phyloP scores from a whole-genome alignment of 2,888 invertebrate genomes.

The Erebia palarica region DNA sequence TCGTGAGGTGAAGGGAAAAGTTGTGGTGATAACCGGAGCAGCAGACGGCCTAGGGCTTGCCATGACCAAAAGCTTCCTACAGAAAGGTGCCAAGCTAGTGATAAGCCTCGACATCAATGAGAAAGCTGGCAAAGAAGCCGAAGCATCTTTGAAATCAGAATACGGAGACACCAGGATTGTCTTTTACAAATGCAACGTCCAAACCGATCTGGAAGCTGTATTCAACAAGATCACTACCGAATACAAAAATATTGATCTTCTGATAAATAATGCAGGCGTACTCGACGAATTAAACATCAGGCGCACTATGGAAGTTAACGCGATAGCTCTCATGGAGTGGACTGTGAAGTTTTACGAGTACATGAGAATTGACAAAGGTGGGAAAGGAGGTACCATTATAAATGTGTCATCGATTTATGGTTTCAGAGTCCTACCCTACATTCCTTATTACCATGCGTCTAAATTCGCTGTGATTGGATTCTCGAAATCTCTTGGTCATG shows the following conservation, averaged over 20 bases:
- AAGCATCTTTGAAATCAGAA: constrained; percentile 48
- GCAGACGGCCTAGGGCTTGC: constrained; percentile 41
- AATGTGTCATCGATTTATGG: constrained; percentile 84
- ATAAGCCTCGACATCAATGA: constrained; percentile 42
- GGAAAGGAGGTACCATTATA: constrained; percentile 82
- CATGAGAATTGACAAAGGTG: constrained; percentile 77
- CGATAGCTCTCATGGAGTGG: constrained; percentile 53
- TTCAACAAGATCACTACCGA: constrained; percentile 49
- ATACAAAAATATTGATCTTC: constrained; percentile 58
- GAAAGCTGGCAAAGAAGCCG: constrained; percentile 33
- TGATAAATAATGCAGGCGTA: constrained; percentile 66
- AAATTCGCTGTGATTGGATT: constrained; percentile 78
- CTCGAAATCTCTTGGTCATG: constrained; percentile 63
- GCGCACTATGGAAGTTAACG: constrained; percentile 54
- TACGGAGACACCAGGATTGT: constrained; percentile 64
- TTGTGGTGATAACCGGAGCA: constrained; percentile 40
- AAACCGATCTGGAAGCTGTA: constrained; percentile 62
- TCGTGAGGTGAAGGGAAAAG: constrained; percentile 38
- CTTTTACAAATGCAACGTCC: constrained; percentile 74
- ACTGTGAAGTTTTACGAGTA: constrained; percentile 75
- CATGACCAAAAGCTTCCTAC: constrained; percentile 41
- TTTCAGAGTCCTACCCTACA: constrained; percentile 65
- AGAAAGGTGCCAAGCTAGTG: constrained; percentile 39
- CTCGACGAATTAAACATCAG: constrained; percentile 42
- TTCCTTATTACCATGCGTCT: constrained; percentile 81